These are phyloP conservation scores for Arnoldichthys spilopterus DNA, from an alignment of 2,797 vertebrate genomes.

Conservation along the genomic window DNA sequence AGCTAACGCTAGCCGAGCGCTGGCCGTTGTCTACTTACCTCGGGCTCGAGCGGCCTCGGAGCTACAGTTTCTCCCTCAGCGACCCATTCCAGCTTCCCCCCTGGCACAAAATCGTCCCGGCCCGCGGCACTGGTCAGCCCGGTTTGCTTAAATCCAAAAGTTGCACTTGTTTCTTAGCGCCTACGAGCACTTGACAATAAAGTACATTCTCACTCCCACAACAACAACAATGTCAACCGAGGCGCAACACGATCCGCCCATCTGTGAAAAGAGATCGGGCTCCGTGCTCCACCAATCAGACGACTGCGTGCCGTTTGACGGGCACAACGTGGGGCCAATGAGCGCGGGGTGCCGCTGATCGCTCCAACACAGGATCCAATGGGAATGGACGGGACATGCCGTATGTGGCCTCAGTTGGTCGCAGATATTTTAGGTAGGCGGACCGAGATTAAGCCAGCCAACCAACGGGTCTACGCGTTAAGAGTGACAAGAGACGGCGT, in stretches of 20 bases:
- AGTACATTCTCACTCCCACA: constrained; percentile 82
- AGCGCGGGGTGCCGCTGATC: background rate
- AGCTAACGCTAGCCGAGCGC: background rate
- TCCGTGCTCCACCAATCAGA: constrained; percentile 66
- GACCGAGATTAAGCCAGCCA: constrained; percentile 55
- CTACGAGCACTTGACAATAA: constrained; percentile 72
- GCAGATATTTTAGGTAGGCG: constrained; percentile 29
- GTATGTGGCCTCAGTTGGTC: constrained; percentile 63
- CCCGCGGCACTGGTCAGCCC: constrained; percentile 40
- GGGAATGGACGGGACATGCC: constrained; percentile 36
- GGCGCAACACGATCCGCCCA: constrained; percentile 61
- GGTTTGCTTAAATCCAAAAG: constrained; percentile 63
- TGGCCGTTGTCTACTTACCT: constrained; percentile 74
- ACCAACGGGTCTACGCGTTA: constrained; percentile 54
- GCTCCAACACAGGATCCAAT: constrained; percentile 61
- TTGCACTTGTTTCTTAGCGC: constrained; percentile 51
- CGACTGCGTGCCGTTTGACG: background rate
- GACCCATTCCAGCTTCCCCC: constrained; percentile 59
- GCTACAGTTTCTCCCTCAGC: constrained; percentile 65
- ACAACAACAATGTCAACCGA: constrained; percentile 83
- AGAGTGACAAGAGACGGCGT: constrained; percentile 6
- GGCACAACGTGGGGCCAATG: constrained; percentile 63
- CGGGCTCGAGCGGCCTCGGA: constrained; percentile 66
- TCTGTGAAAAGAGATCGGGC: background rate
- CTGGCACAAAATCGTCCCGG: background rate